Conservation (phyloP, 1,140 invertebrate genomes). For the Hylyphantes graminicola region DNA sequence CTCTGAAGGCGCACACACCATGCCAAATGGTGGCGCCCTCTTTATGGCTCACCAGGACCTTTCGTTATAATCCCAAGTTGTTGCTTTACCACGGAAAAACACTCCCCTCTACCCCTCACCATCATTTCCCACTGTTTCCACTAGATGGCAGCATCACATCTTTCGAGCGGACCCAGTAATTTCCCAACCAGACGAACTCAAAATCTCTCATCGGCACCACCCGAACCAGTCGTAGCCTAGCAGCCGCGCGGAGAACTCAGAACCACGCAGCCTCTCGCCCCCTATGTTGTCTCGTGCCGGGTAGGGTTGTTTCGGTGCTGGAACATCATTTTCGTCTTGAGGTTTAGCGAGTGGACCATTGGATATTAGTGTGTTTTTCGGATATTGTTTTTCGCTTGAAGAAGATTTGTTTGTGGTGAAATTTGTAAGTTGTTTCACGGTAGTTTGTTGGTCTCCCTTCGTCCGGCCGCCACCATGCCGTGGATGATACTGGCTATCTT, state of each 20-base stretch:
- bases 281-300: constrained; percentile 8
- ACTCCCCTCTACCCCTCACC: neutral
- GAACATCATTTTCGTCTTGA: neutral
- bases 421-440: neutral
- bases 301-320: neutral
- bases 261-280: neutral
- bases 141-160: constrained; percentile 34
- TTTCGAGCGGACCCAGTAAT: neutral
- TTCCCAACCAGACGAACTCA: neutral
- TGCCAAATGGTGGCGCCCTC: too few relatives aligned
- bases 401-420: neutral
- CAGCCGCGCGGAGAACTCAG: neutral
- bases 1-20: too few relatives aligned
- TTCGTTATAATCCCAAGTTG: too few relatives aligned
- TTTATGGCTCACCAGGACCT: too few relatives aligned
- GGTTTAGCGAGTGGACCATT: neutral
- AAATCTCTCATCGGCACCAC: neutral
- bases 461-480: constrained; percentile 65
- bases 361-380: neutral
- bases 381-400: neutral
- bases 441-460: neutral
- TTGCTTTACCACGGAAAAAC: too few relatives aligned
- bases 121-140: neutral
- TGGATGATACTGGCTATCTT: constrained; percentile 72
- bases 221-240: constrained; percentile 34